Conservation (phyloP, 2,888 invertebrate species). For the Melieria omissa region DNA sequence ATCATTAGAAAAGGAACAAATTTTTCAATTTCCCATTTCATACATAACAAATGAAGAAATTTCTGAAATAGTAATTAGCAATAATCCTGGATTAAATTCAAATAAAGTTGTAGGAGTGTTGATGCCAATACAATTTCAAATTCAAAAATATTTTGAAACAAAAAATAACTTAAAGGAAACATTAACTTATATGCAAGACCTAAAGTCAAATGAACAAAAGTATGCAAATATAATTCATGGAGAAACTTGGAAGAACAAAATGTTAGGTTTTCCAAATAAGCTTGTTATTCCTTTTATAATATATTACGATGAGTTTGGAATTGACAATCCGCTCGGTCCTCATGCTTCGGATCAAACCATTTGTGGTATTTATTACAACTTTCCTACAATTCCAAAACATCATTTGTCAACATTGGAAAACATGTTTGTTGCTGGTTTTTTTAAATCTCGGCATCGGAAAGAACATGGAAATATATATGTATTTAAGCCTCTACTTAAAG, state of each 20-base stretch:
- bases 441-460: constrained; percentile 35
- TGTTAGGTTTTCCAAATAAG: constrained; percentile 27
- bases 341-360: constrained; percentile 38
- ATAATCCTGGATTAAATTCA: constrained; percentile 32
- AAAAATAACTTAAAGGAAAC: constrained; percentile 37
- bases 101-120: constrained; percentile 35
- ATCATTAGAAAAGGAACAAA: no score
- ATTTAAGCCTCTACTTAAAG: constrained; percentile 24
- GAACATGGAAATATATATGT: constrained; percentile 32
- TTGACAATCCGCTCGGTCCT: constrained; percentile 39
- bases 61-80: constrained; percentile 32
- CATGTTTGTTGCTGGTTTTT: constrained; percentile 39
- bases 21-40: constrained; percentile 21
- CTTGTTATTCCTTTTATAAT: constrained; percentile 35
- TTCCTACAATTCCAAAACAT: constrained; percentile 41
- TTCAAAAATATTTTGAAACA: constrained; percentile 37
- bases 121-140: constrained; percentile 39
- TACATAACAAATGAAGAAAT: constrained; percentile 30
- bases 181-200: constrained; percentile 27
- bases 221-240: constrained; percentile 34
- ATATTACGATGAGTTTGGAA: constrained; percentile 41
- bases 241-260: constrained; percentile 38
- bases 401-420: constrained; percentile 38
- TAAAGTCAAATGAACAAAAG: background rate
- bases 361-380: constrained; percentile 41